Conservation (phyloP, 2,888 invertebrate species). For the Leucoma salicis region DNA sequence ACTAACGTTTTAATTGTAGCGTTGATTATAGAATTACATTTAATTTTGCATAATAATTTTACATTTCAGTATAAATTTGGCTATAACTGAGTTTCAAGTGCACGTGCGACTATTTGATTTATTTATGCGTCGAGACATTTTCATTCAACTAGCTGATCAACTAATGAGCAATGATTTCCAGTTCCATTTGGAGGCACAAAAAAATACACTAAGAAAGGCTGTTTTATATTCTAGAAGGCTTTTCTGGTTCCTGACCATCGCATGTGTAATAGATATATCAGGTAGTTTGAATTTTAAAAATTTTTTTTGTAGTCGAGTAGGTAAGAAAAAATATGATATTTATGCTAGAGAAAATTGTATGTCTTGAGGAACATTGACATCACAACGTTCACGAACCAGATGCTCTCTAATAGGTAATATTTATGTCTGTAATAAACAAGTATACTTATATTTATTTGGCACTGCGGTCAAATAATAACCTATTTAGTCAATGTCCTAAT, state of each 20-base stretch:
- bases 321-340: too few species aligned
- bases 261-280: conserved; percentile 33
- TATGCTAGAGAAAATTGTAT: too few species aligned
- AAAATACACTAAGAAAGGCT: conserved; percentile 34
- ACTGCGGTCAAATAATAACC: too few species aligned
- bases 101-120: conserved; percentile 47
- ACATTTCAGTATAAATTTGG: conserved; percentile 45
- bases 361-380: too few species aligned
- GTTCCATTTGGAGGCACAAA: conserved; percentile 25
- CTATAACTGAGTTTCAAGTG: conserved; percentile 47
- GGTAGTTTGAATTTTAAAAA: too few species aligned
- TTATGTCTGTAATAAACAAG: too few species aligned
- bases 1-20: too few species aligned
- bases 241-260: conserved; percentile 29
- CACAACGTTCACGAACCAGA: too few species aligned
- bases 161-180: conserved; percentile 41
- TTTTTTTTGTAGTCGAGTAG: too few species aligned
- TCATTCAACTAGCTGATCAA: conserved; percentile 39
- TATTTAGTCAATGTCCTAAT: too few species aligned
- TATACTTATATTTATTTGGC: too few species aligned
- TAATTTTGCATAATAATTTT: background rate
- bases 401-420: too few species aligned
- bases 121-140: conserved; percentile 34
- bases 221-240: conserved; percentile 36
- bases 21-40: background rate